These are phyloP conservation scores for Drosophila silvestris DNA, from an alignment of 2,888 invertebrate genomes.

Conservation along the genomic window DNA sequence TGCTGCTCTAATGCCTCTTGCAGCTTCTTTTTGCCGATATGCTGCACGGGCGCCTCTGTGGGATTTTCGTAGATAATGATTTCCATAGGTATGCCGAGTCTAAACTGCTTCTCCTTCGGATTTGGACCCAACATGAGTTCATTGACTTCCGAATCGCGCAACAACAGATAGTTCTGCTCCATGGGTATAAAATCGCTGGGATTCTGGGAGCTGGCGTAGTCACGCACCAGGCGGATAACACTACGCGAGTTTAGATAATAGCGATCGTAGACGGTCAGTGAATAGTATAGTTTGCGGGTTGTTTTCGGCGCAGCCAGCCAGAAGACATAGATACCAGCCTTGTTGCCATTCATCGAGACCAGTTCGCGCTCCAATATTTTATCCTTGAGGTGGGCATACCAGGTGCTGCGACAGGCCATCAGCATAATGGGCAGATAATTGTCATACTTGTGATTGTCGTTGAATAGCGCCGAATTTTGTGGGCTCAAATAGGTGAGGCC, in stretches of 20 bases:
- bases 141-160: slow-evolving; percentile 48
- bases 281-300: slow-evolving; percentile 38
- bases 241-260: slow-evolving; percentile 39
- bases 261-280: slow-evolving; percentile 54
- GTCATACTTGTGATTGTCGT: slow-evolving; percentile 15
- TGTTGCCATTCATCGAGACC: slow-evolving; percentile 4
- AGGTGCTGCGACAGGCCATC: slow-evolving; percentile 49
- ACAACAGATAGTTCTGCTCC: slow-evolving; percentile 47
- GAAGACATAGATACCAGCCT: slow-evolving; percentile 50
- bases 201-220: slow-evolving; percentile 38
- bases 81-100: slow-evolving; percentile 37
- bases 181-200: slow-evolving; percentile 51
- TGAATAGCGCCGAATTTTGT: slow-evolving; percentile 33
- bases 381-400: slow-evolving; percentile 52
- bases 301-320: slow-evolving; percentile 55
- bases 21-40: slow-evolving; percentile 26
- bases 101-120: not conserved
- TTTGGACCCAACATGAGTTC: not conserved
- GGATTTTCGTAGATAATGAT: slow-evolving; percentile 41
- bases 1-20: slow-evolving; percentile 20
- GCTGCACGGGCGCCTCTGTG: not conserved
- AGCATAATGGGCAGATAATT: slow-evolving; percentile 51
- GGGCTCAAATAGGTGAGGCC: slow-evolving; percentile 19
- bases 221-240: slow-evolving; percentile 45
- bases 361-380: slow-evolving; percentile 38